Conservation (phyloP, 1,140 invertebrate species). For the Megalonaias nervosa region DNA sequence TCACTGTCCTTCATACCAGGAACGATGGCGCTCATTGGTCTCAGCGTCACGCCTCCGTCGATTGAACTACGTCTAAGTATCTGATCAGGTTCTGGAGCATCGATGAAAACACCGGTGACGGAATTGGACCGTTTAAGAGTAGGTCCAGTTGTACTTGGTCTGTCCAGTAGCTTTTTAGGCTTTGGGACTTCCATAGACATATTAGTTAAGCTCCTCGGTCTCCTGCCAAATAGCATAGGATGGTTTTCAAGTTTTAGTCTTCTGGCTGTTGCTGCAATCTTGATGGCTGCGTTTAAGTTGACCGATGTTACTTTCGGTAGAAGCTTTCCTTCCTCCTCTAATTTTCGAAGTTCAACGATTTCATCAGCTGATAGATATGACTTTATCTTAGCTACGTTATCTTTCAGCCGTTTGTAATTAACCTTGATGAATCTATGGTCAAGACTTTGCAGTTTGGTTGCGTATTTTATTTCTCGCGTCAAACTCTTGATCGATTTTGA, state of each 20-base stretch:
- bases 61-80: slow-evolving; percentile 33
- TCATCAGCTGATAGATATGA: slow-evolving; percentile 59
- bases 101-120: slow-evolving; percentile 58
- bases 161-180: slow-evolving; percentile 18
- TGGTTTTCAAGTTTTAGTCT: slow-evolving; percentile 47
- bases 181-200: background rate
- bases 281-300: slow-evolving; percentile 56
- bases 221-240: slow-evolving; percentile 20
- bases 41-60: slow-evolving; percentile 15
- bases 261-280: slow-evolving; percentile 60
- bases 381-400: slow-evolving; percentile 60
- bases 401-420: slow-evolving; percentile 58
- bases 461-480: no score
- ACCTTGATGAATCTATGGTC: slow-evolving; percentile 43
- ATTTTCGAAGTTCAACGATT: slow-evolving; percentile 51
- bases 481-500: no score
- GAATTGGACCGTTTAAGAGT: slow-evolving; percentile 53
- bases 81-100: slow-evolving; percentile 39
- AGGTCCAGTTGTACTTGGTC: slow-evolving; percentile 28
- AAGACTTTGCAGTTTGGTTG: no score
- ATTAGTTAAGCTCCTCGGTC: background rate
- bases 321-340: slow-evolving; percentile 59
- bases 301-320: slow-evolving; percentile 39
- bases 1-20: background rate
- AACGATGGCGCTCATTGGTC: slow-evolving; percentile 36